These are phyloP conservation scores for Myzus persicae DNA, from an alignment of 1,140 invertebrate species.

Conservation along the genomic window DNA sequence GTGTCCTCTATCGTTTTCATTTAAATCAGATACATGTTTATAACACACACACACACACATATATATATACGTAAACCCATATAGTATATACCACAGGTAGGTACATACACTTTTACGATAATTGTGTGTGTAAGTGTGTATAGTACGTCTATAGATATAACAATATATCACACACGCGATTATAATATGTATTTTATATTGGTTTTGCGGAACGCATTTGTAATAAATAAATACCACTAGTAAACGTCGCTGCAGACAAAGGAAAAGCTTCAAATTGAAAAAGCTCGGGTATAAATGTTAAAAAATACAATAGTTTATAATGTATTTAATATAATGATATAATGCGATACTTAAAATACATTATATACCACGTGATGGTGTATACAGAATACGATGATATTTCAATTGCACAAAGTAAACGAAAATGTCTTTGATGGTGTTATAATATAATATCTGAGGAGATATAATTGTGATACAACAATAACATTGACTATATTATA, in stretches of 20 bases:
- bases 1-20: background rate
- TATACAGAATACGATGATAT: background rate
- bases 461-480: background rate
- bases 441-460: background rate
- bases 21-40: background rate
- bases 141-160: too few relatives aligned
- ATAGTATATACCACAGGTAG: conserved; percentile 1
- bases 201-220: background rate
- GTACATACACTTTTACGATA: background rate
- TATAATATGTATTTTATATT: background rate
- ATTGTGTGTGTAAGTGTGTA: background rate
- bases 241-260: background rate
- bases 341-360: background rate
- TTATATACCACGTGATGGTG: background rate
- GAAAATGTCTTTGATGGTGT: conserved; percentile 6
- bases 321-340: background rate
- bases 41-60: background rate
- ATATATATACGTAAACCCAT: background rate
- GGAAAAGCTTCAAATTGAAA: background rate
- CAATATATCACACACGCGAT: background rate
- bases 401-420: background rate
- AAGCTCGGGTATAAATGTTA: background rate
- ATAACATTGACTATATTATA: background rate
- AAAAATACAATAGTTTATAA: background rate
- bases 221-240: background rate